A percentile compares a stretch with the other conserved stretches of the same genome.
These are phyloP conservation scores for Hyles euphorbiae DNA, from an alignment of 1,140 invertebrate genomes.

Conservation along the genomic window DNA sequence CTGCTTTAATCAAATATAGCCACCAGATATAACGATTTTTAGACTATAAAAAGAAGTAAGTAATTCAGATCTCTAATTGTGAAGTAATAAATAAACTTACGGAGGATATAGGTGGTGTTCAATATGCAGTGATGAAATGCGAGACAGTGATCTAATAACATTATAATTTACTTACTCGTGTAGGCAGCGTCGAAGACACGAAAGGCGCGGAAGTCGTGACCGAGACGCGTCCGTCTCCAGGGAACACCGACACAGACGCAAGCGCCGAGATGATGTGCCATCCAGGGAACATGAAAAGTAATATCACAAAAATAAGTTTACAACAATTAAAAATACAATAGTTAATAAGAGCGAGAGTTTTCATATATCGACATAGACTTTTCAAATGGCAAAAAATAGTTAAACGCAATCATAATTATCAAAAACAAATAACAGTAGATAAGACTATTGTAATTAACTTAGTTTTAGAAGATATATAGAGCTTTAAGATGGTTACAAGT, in stretches of 20 bases:
- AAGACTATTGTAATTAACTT: too few species aligned
- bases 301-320: background rate
- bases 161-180: background rate
- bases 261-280: conserved; percentile 24
- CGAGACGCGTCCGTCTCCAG: conserved; percentile 20
- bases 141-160: background rate
- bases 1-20: too few species aligned
- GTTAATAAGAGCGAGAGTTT: too few species aligned
- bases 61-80: background rate
- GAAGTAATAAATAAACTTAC: background rate
- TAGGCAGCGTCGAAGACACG: conserved; percentile 33
- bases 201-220: conserved; percentile 24
- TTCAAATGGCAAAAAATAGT: too few species aligned
- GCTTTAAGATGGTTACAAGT: too few species aligned
- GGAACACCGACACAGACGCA: conserved; percentile 31
- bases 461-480: too few species aligned
- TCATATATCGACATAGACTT: too few species aligned
- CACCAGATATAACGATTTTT: too few species aligned
- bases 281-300: conserved; percentile 32
- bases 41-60: too few species aligned
- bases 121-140: background rate
- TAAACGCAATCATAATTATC: too few species aligned
- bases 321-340: background rate
- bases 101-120: background rate
- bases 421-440: too few species aligned